Conservation (phyloP, 2,113 vertebrate genomes). For the Muntiacus muntjak region DNA sequence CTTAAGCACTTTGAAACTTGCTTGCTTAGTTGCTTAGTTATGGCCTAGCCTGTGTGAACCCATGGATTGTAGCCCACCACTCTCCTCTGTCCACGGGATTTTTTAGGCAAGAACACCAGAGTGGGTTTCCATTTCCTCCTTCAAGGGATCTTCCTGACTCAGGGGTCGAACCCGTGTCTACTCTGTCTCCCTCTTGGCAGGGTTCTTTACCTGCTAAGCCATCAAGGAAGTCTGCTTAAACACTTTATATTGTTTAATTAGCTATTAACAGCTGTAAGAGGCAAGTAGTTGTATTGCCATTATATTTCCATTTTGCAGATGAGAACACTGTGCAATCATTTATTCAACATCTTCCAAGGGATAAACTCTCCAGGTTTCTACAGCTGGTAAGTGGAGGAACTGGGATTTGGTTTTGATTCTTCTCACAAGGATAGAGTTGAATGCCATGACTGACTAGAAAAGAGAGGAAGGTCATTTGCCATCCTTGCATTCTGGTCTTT, state of each 20-base stretch:
- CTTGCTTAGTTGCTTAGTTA: background rate
- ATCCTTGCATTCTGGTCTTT: background rate
- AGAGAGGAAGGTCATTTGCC: background rate
- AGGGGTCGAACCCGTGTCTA: background rate
- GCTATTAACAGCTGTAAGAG: background rate
- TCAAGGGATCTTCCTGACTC: background rate
- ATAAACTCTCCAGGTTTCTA: background rate
- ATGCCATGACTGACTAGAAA: background rate
- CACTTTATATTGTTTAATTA: background rate
- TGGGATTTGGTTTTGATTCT: background rate
- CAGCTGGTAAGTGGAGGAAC: background rate
- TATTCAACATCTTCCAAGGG: background rate
- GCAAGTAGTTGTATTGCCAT: background rate
- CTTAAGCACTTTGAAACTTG: background rate
- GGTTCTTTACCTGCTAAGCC: background rate
- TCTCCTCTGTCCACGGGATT: background rate
- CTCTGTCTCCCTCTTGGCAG: background rate
- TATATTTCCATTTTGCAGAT: background rate
- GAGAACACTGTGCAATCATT: background rate
- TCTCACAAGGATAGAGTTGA: background rate
- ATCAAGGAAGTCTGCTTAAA: background rate
- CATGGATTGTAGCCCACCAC: background rate
- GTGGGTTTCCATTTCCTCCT: background rate
- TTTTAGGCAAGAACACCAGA: background rate
- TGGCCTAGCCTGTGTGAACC: background rate